Conservation (phyloP, 2,888 invertebrate genomes). For the Melinaea marsaeus region DNA sequence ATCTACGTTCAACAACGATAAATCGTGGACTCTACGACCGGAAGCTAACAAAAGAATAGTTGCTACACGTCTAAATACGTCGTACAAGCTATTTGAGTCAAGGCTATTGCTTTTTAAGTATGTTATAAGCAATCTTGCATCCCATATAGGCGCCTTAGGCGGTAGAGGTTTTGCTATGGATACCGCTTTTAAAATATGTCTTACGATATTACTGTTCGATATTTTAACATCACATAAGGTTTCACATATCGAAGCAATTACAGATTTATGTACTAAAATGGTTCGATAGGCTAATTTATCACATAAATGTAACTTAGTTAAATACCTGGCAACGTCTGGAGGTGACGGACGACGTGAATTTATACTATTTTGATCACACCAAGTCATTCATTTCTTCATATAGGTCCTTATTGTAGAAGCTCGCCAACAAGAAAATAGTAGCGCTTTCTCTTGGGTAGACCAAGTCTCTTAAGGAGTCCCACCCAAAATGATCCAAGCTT, state of each 20-base stretch:
- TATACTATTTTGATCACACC: too few relatives aligned
- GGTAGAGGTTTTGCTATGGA: constrained; percentile 15
- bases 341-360: too few relatives aligned
- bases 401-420: constrained; percentile 18
- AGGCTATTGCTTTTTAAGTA: constrained; percentile 14
- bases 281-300: too few relatives aligned
- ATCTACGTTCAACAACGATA: constrained; percentile 26
- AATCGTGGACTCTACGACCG: constrained; percentile 31
- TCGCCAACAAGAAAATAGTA: constrained; percentile 24
- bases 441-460: constrained; percentile 16
- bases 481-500: constrained; percentile 31
- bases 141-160: constrained; percentile 28
- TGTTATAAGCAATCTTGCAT: constrained; percentile 20
- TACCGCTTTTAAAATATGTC: constrained; percentile 28
- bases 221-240: too few relatives aligned
- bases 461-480: constrained; percentile 18
- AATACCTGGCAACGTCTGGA: too few relatives aligned
- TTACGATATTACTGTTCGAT: constrained; percentile 23
- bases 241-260: too few relatives aligned
- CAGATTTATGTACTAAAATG: too few relatives aligned
- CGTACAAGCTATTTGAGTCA: too few relatives aligned
- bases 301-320: too few relatives aligned
- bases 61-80: constrained; percentile 24
- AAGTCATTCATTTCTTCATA: constrained; percentile 17
- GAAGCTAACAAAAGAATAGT: constrained; percentile 29